Evolutionary conservation across 2,113 vertebrate genomes (phyloP), one percentile per base, ranked within the genome.

Genomic region (Thunnus thynnus): DNA sequence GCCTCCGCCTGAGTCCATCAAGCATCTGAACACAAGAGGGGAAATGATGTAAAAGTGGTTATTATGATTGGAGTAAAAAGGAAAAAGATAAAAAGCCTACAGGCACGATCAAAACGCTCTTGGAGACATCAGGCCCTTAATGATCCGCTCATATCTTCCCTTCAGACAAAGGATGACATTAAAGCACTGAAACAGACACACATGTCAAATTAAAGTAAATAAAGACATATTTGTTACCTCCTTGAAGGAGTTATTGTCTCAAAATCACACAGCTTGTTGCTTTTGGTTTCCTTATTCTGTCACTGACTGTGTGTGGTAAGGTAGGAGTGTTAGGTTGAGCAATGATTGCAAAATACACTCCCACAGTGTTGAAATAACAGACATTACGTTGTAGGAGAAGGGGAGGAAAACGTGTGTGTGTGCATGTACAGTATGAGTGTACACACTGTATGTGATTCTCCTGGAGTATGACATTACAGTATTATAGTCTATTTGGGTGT

Each of bases 1-100:
- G 94, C 85, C 91, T 91, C 87, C 92, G 69, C 72, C 91, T 80
- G 50, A 95, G 91, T 87, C 94, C 94, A 55, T 95, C 95, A 64
- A 95, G 94, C 95, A 95, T 95, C 94, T 95, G 87, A 60, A 81
- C 55, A 82, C 13, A 64, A 65, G 22, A 68, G 70, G 51, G 48
- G 32, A 66, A 48, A 71, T 20, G 22, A 48, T 25, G 25, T 25
- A 44, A 11, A 60, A 58, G n/a, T 27, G 22, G 5, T 46, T 12
- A 13, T 62, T 52, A 44, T 6, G 27, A n/a, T 68, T 61, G 32
- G 5, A 14, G 8, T 57, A 20, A 41, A 54, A 11, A 54, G 20
- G 10, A 50, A 47, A 27, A 48, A 13, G 18, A 22, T 8, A 48
- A 6, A 9, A 14, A 30, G n/a, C 3, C 1, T n/a, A 22, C 2